phyloP scores from a whole-genome alignment of 1,140 invertebrate species.

The Eueides isabella region DNA sequence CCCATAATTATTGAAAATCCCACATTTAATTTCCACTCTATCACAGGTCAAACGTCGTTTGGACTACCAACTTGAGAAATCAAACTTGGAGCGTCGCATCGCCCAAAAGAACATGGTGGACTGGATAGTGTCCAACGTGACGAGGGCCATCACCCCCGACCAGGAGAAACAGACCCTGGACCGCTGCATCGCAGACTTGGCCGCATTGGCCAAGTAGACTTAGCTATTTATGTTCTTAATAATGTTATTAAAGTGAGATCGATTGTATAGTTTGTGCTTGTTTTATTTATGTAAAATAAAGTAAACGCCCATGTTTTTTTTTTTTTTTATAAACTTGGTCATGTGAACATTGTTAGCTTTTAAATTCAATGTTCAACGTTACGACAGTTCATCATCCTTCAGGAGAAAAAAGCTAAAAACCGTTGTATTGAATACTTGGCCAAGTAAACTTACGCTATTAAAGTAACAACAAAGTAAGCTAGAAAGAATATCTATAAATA shows the following conservation, averaged over 20 bases:
- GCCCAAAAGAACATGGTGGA: constrained; percentile 96
- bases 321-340: too few relatives aligned
- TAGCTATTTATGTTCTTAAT: constrained; percentile 37
- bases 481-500: too few relatives aligned
- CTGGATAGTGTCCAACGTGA: constrained; percentile 94
- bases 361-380: too few relatives aligned
- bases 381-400: too few relatives aligned
- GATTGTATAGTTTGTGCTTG: constrained; percentile 27
- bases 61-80: constrained; percentile 95
- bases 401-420: too few relatives aligned
- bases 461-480: too few relatives aligned
- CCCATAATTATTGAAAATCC: too few relatives aligned
- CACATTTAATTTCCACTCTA: too few relatives aligned
- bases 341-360: too few relatives aligned
- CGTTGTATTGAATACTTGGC: too few relatives aligned
- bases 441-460: too few relatives aligned
- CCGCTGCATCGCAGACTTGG: constrained; percentile 94
- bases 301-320: too few relatives aligned
- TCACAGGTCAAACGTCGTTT: constrained; percentile 89
- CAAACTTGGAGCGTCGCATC: constrained; percentile 90
- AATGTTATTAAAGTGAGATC: constrained; percentile 40
- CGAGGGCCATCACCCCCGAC: constrained; percentile 93
- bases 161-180: constrained; percentile 95
- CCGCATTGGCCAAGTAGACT: constrained; percentile 82
- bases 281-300: constrained; percentile 19